phyloP scores from a whole-genome alignment of 2,113 vertebrate species.

The Arenaria interpres region DNA sequence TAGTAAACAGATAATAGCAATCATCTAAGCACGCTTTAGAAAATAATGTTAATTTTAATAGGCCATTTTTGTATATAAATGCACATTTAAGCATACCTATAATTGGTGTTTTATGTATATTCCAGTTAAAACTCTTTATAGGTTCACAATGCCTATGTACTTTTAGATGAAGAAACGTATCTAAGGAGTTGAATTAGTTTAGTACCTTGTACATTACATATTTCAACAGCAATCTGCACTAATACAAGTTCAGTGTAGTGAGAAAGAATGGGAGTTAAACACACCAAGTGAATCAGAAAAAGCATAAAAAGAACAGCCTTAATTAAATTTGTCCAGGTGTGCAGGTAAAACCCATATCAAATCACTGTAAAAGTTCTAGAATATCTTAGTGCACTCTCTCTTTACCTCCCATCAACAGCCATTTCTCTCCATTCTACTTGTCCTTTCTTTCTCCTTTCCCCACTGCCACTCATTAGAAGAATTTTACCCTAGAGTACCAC shows the following conservation, averaged over 20 bases:
- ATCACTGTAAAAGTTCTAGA: not conserved
- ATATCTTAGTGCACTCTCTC: not conserved
- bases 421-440: not conserved
- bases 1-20: not conserved
- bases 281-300: not conserved
- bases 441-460: not conserved
- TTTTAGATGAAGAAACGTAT: not conserved
- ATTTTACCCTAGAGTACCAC: not conserved
- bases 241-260: not conserved
- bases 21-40: not conserved
- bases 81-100: not conserved
- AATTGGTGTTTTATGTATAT: not conserved
- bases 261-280: not conserved
- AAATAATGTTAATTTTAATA: not conserved
- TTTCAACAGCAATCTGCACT: not conserved
- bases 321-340: not conserved
- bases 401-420: not conserved
- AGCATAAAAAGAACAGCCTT: not conserved
- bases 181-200: not conserved
- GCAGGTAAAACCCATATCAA: not conserved
- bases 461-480: not conserved
- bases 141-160: not conserved
- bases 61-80: not conserved
- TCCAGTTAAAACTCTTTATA: not conserved
- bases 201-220: not conserved